A percentile compares a stretch with the other conserved stretches of the same genome.
These are phyloP conservation scores for Crotalus tigris DNA, from an alignment of 2,113 vertebrate species.

Conservation along the genomic window DNA sequence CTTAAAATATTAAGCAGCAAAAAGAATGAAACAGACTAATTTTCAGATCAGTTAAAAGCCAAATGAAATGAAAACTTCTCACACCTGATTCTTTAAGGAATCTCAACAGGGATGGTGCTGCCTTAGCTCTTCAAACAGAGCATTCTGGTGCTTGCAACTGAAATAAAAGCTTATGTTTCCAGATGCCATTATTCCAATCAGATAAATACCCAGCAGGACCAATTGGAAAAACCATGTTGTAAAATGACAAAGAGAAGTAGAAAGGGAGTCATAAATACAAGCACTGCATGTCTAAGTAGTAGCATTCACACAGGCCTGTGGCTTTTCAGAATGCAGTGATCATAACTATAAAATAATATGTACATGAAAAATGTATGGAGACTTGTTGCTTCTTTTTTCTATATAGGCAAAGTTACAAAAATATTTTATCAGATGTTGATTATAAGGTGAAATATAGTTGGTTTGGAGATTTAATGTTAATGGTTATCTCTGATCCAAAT, in stretches of 20 bases:
- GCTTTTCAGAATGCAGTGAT: background rate
- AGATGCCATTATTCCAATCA: background rate
- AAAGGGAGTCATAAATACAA: background rate
- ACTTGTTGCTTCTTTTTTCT: background rate
- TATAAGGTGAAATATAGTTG: background rate
- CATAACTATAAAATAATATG: background rate
- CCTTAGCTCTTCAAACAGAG: background rate
- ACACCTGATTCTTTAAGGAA: background rate
- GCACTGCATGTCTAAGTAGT: background rate
- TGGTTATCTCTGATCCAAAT: background rate
- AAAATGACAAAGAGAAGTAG: background rate
- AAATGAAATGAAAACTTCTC: background rate
- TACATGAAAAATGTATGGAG: background rate
- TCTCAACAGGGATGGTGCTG: background rate
- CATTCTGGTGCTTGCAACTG: background rate
- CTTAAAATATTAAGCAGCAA: background rate
- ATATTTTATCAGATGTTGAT: background rate
- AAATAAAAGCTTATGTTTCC: background rate
- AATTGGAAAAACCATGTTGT: background rate
- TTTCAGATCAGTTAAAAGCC: background rate
- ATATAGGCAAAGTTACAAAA: background rate
- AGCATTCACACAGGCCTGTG: background rate
- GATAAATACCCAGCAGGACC: background rate
- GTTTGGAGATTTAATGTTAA: background rate
- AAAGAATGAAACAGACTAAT: background rate